Evolutionary conservation across 1,140 invertebrate genomes (phyloP), one percentile per base, ranked within the genome.

Genomic region (Pteromalus puparum): DNA sequence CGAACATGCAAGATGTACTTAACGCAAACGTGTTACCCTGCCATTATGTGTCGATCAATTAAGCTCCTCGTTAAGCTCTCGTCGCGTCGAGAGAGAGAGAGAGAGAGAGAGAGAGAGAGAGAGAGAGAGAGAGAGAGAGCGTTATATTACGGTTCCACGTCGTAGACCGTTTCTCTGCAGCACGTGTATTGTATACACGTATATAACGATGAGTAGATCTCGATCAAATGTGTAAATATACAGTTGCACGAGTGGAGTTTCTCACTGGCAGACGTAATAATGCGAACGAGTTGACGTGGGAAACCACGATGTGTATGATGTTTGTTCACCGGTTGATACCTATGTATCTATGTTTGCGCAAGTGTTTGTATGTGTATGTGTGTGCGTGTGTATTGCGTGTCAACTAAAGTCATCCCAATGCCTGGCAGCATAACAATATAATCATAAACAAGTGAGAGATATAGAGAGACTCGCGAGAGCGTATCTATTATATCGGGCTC

Each of bases 401-500:
- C 5, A 67, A 28, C 30, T 82, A 67, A 65, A 46, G 3, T 82
- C 53, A 73, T 75, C 68, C 38, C 18, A 82, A 65, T 73, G 28
- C 67, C 79, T 81, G 38, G 53, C 53, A 72, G n/a, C 48, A 80
- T 38, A 53, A 28, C 76, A 79, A 79, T 53, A 79, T 42, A 38
- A 70, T 42, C 18, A 73, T 38, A 24, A 72, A 79, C 67, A 84
- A 83, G 26, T 76, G 61, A 75, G 18, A 82, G 34, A 75, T 24
- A 42, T 15, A 67, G 48, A 67, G 48, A 65, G 38, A 53, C 15
- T 74, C 53, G 70, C 70, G 38, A 85, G 34, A 76, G 72, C 79
- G 30, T 79, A 82, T 82, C 53, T 65, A 83, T 80, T 74, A 86
- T 78, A 82, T 82, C 78, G 76, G 18, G 38, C 78, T 81, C 74